Percentiles rank a stretch among this genome's conserved stretches.
These are phyloP conservation scores for Caenorhabditis becei DNA, from an alignment of 2,888 invertebrate genomes.

Conservation along the genomic window DNA sequence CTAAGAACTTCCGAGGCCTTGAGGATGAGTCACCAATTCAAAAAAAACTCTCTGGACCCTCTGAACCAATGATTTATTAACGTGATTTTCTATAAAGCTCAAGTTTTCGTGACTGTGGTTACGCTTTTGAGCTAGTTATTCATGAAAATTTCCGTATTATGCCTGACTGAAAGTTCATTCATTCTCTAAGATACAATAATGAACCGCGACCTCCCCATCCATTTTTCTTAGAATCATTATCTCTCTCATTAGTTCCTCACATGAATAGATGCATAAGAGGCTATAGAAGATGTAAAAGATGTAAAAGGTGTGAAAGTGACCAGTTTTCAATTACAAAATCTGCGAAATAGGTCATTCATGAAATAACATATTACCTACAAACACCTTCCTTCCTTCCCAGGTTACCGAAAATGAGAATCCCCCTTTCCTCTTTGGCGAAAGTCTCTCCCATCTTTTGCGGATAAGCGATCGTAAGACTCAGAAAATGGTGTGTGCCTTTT, in stretches of 20 bases:
- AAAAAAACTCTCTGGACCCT: background rate
- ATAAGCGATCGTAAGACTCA: background rate
- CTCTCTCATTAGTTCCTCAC: too few species aligned
- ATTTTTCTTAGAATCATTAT: background rate
- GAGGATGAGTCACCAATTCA: background rate
- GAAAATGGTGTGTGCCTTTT: background rate
- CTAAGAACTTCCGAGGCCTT: background rate
- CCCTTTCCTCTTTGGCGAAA: background rate
- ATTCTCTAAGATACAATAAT: too few species aligned
- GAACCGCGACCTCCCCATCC: too few species aligned
- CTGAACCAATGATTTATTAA: background rate
- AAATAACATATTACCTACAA: background rate
- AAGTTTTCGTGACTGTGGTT: too few species aligned
- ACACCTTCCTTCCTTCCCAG: background rate
- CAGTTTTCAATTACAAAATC: conserved; percentile 32
- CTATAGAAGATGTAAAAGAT: too few species aligned
- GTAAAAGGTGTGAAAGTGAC: conserved; percentile 39
- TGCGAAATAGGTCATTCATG: conserved; percentile 9
- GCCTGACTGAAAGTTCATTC: too few species aligned
- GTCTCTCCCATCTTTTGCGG: too few species aligned
- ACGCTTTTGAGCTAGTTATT: too few species aligned
- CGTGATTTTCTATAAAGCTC: background rate
- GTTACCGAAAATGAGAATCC: background rate
- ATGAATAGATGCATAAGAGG: background rate
- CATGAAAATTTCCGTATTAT: too few species aligned